Conservation (phyloP, 1,140 invertebrate genomes). For the Drosophila ambigua region DNA sequence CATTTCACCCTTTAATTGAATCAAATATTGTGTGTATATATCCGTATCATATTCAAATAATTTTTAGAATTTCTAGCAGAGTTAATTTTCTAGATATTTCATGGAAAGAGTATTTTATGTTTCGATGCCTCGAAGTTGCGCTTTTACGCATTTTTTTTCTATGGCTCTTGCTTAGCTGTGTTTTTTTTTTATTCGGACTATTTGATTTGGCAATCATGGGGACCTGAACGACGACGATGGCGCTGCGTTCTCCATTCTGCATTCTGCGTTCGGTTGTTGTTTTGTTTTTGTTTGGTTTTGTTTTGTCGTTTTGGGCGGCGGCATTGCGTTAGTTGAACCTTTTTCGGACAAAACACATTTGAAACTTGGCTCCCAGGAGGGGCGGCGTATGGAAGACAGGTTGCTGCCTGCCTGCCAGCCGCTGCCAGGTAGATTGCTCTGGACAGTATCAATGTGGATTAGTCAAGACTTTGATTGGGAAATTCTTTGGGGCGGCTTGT, state of each 20-base stretch:
- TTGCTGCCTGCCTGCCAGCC: neutral
- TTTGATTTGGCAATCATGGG: conserved; percentile 80
- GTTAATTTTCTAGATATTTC: too few species aligned
- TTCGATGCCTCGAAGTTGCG: too few species aligned
- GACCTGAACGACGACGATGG: conserved; percentile 15
- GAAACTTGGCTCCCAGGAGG: conserved; percentile 46
- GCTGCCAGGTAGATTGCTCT: too few species aligned
- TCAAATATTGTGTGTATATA: too few species aligned
- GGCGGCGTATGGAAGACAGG: conserved; percentile 21
- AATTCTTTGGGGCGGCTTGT: conserved; percentile 29
- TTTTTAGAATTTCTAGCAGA: too few species aligned
- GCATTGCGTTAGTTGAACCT: conserved; percentile 72
- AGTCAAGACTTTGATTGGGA: conserved; percentile 47
- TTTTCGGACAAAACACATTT: conserved; percentile 68
- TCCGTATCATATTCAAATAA: too few species aligned
- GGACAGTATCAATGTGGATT: conserved; percentile 53
- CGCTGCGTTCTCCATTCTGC: conserved; percentile 65
- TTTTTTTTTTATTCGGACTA: conserved; percentile 61
- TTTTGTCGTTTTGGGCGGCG: conserved; percentile 50
- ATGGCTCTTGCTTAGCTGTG: conserved; percentile 9
- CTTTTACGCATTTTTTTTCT: conserved; percentile 4
- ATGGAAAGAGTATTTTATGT: too few species aligned
- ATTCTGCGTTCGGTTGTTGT: conserved; percentile 58
- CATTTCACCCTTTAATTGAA: too few species aligned
- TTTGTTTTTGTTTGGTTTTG: conserved; percentile 37